phyloP scores from a whole-genome alignment of 2,888 invertebrate species.

The Adelognathus sp. region DNA sequence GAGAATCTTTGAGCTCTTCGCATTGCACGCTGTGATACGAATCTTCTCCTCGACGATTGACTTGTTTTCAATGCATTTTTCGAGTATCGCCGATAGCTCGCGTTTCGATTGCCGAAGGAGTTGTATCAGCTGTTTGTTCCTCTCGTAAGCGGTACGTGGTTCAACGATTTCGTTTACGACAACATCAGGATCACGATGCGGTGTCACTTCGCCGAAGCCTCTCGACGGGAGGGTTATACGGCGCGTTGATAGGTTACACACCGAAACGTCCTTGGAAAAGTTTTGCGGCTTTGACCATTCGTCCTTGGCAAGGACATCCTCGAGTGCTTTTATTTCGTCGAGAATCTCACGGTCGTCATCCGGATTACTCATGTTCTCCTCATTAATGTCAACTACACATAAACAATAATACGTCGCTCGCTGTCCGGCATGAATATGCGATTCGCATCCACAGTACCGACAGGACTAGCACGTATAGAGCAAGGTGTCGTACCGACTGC shows the following conservation, averaged over 20 bases:
- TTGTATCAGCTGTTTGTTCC: constrained; percentile 41
- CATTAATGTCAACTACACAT: neutral
- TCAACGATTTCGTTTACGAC: constrained; percentile 71
- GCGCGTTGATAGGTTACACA: constrained; percentile 11
- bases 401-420: neutral
- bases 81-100: constrained; percentile 44
- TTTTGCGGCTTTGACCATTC: neutral
- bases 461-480: neutral
- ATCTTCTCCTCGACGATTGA: constrained; percentile 30
- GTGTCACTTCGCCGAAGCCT: constrained; percentile 51
- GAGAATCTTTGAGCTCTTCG: neutral
- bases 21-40: neutral
- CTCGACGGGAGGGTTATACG: constrained; percentile 1
- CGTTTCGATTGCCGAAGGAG: constrained; percentile 23
- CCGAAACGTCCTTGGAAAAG: neutral
- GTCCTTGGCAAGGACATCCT: constrained; percentile 64
- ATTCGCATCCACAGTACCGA: neutral
- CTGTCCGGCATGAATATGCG: neutral
- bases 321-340: constrained; percentile 72
- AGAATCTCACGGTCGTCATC: constrained; percentile 68
- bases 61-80: constrained; percentile 45
- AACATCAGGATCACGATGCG: constrained; percentile 49
- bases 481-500: neutral
- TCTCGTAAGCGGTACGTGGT: constrained; percentile 26
- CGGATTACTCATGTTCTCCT: constrained; percentile 68